Conservation (phyloP, 1,140 invertebrate genomes). For the Schlechtendalia chinensis region DNA sequence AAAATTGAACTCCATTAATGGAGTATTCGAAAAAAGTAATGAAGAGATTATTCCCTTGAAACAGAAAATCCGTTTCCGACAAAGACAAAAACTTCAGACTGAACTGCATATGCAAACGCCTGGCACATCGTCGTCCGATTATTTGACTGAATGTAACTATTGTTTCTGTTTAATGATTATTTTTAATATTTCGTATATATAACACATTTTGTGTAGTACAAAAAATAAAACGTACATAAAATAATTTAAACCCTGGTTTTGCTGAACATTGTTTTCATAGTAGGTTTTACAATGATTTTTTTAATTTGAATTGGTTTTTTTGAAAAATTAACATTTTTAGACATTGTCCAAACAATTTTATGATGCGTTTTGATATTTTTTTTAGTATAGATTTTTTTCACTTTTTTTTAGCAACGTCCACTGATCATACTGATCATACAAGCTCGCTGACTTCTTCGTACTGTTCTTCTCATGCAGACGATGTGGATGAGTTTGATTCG, state of each 20-base stretch:
- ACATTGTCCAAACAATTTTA: too few species aligned
- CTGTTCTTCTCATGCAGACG: constrained; percentile 59
- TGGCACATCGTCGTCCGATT: constrained; percentile 38
- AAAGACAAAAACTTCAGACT: constrained; percentile 59
- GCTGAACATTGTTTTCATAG: too few species aligned
- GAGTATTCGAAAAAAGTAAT: constrained; percentile 65
- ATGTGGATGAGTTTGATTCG: constrained; percentile 60
- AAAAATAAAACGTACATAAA: too few species aligned
- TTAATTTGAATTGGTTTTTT: too few species aligned
- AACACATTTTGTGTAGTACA: too few species aligned
- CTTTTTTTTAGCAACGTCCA: constrained; percentile 54
- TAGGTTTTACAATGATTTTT: too few species aligned
- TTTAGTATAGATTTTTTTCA: too few species aligned
- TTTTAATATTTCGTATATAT: too few species aligned
- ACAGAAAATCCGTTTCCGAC: constrained; percentile 64
- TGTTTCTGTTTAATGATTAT: too few species aligned
- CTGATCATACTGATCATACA: constrained; percentile 60
- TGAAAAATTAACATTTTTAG: too few species aligned
- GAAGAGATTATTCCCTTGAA: constrained; percentile 69
- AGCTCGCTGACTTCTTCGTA: constrained; percentile 61
- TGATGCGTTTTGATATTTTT: too few species aligned
- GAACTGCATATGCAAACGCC: constrained; percentile 54
- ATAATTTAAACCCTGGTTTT: too few species aligned
- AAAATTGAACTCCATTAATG: constrained; percentile 57
- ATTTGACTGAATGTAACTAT: constrained; percentile 19